A percentile compares a stretch with the other conserved stretches of the same genome.
phyloP scores from a whole-genome alignment of 2,888 invertebrate species.

The Melolontha melolontha region DNA sequence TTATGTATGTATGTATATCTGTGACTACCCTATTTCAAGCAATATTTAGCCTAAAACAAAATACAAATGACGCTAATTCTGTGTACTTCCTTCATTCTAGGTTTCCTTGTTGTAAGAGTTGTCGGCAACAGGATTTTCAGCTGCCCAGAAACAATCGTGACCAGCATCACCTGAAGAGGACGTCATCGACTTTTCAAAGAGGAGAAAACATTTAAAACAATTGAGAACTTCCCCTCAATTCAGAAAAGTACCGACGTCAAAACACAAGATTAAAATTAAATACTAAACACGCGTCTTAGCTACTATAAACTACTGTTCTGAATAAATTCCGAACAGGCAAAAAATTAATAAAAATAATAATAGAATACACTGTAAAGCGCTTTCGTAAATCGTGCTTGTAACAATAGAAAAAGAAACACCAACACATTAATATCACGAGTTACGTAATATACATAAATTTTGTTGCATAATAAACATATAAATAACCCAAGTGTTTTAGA shows the following conservation, averaged over 20 bases:
- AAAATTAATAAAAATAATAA: too few relatives aligned
- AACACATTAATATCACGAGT: not conserved
- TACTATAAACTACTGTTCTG: conserved; percentile 1
- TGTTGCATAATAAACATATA: too few relatives aligned
- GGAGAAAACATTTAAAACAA: not conserved
- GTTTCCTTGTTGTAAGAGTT: not conserved
- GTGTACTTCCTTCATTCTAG: not conserved
- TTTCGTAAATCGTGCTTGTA: conserved; percentile 9
- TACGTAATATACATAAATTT: not conserved
- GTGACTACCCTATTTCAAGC: too few relatives aligned
- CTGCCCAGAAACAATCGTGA: conserved; percentile 5
- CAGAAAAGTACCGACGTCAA: conserved; percentile 1
- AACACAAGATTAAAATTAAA: not conserved
- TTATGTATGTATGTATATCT: too few relatives aligned
- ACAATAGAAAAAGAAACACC: conserved; percentile 15
- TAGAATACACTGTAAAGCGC: not conserved
- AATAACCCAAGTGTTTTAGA: conserved; percentile 1
- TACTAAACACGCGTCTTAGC: not conserved
- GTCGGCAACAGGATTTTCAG: not conserved
- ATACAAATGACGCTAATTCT: too few relatives aligned
- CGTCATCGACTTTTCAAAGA: not conserved
- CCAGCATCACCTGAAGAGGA: conserved; percentile 2
- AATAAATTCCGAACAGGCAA: not conserved
- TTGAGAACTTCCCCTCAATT: not conserved
- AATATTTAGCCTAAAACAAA: too few relatives aligned